A percentile compares a stretch with the other conserved stretches of the same genome.
These are phyloP conservation scores for Idaea dimidiata DNA, from an alignment of 2,888 invertebrate species.

Conservation along the genomic window DNA sequence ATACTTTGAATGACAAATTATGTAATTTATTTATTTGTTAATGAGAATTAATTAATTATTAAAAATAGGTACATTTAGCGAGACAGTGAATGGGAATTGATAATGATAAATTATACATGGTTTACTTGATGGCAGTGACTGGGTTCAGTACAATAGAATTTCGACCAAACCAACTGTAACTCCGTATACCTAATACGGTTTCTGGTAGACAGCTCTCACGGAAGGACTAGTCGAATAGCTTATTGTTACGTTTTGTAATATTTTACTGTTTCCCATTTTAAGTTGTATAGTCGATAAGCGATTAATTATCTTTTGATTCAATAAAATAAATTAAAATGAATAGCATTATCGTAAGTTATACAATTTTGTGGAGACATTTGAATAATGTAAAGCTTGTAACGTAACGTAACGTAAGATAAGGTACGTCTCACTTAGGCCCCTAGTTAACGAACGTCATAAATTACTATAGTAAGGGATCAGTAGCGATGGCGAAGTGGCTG, in stretches of 20 bases:
- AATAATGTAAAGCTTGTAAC: slow-evolving; percentile 71
- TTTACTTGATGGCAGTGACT: no score
- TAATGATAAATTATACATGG: slow-evolving; percentile 35
- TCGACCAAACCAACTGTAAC: neutral
- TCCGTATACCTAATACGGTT: neutral
- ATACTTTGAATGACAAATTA: slow-evolving; percentile 65
- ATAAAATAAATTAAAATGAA: slow-evolving; percentile 41
- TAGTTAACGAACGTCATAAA: slow-evolving; percentile 59
- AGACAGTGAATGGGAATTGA: slow-evolving; percentile 64
- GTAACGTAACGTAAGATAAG: slow-evolving; percentile 11
- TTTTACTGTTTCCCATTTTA: slow-evolving; percentile 35
- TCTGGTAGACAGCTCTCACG: neutral
- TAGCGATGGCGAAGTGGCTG: slow-evolving; percentile 71
- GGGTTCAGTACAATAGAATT: no score
- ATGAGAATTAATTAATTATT: slow-evolving; percentile 39
- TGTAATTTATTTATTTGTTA: slow-evolving; percentile 38
- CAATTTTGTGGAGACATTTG: slow-evolving; percentile 72
- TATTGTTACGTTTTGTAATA: slow-evolving; percentile 7
- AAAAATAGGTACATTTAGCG: slow-evolving; percentile 29
- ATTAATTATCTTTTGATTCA: slow-evolving; percentile 54
- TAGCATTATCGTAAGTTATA: slow-evolving; percentile 69
- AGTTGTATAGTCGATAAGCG: slow-evolving; percentile 53
- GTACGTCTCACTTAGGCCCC: slow-evolving; percentile 52
- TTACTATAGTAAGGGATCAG: slow-evolving; percentile 59
- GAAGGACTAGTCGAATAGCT: neutral